Evolutionary conservation across 2,888 invertebrate genomes (phyloP).

Genomic region (Tenthredo mesomela): DNA sequence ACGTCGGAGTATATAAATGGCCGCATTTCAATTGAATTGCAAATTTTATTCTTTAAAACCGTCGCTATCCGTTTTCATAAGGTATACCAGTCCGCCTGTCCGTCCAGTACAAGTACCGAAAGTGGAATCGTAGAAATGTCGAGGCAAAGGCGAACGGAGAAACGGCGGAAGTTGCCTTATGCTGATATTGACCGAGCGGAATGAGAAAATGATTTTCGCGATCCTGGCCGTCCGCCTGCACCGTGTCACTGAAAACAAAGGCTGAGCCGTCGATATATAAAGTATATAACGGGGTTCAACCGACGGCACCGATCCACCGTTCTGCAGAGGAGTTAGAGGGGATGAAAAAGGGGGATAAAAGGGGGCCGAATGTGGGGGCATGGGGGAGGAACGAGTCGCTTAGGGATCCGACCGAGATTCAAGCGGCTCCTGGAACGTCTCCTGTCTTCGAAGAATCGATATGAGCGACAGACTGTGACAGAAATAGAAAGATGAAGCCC

Average conservation of each 20-base stretch:
- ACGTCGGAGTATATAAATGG: slow-evolving; percentile 50
- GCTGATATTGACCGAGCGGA: slow-evolving; percentile 50
- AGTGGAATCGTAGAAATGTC: slow-evolving; percentile 5
- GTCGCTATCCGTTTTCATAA: slow-evolving; percentile 53
- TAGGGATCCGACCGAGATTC: slow-evolving; percentile 51
- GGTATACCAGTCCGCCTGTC: slow-evolving; percentile 8
- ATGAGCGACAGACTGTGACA: slow-evolving; percentile 57
- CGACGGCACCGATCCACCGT: slow-evolving; percentile 53
- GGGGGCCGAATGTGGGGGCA: slow-evolving; percentile 11
- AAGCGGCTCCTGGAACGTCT: slow-evolving; percentile 53
- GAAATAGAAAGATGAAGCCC: slow-evolving; percentile 57
- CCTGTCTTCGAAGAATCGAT: slow-evolving; percentile 55
- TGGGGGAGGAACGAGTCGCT: slow-evolving; percentile 51
- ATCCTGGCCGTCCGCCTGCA: slow-evolving; percentile 20
- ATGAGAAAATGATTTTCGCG: slow-evolving; percentile 52
- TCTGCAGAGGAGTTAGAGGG: slow-evolving; percentile 21
- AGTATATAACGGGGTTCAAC: slow-evolving; percentile 48
- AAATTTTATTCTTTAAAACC: slow-evolving; percentile 53
- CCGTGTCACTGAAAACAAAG: slow-evolving; percentile 51
- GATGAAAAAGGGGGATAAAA: slow-evolving; percentile 36
- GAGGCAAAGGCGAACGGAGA: background rate
- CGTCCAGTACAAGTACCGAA: slow-evolving; percentile 9
- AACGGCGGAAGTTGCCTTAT: slow-evolving; percentile 28
- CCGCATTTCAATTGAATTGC: slow-evolving; percentile 50
- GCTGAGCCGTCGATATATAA: slow-evolving; percentile 52